phyloP scores from a whole-genome alignment of 2,797 vertebrate species.

The Aulostomus chinensis region DNA sequence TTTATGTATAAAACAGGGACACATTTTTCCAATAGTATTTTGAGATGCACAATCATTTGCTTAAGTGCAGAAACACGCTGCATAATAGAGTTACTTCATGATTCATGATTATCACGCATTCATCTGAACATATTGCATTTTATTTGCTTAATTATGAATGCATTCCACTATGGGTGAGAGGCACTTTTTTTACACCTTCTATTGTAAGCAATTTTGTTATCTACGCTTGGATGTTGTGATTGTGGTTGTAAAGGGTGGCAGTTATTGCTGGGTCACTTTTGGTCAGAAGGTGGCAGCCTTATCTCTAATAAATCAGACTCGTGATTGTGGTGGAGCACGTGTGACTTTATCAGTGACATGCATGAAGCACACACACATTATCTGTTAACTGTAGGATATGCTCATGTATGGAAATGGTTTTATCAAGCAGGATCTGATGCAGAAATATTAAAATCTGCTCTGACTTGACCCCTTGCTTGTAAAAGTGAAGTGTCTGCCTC shows the following conservation, averaged over 20 bases:
- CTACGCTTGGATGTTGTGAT: no score
- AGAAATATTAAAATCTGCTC: neutral
- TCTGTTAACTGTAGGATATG: slow-evolving; percentile 1
- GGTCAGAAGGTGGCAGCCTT: neutral
- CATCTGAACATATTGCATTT: no score
- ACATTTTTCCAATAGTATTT: no score
- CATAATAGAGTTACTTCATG: no score
- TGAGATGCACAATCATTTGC: no score
- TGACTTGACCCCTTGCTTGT: neutral
- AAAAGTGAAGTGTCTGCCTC: slow-evolving; percentile 24
- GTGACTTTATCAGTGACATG: slow-evolving; percentile 23
- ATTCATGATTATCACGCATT: no score
- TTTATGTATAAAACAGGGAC: no score
- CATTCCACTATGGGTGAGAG: no score
- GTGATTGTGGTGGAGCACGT: slow-evolving; percentile 1
- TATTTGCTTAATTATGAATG: no score
- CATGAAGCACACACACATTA: slow-evolving; percentile 19
- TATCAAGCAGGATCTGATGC: neutral
- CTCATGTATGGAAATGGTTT: neutral
- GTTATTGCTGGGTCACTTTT: slow-evolving; percentile 8
- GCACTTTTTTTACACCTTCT: neutral
- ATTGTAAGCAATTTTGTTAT: no score
- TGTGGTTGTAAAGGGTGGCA: slow-evolving; percentile 16
- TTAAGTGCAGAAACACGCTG: no score
- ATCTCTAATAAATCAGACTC: slow-evolving; percentile 13